Evolutionary conservation across 2,113 vertebrate species (phyloP).

Genomic region (Gadus chalcogrammus): DNA sequence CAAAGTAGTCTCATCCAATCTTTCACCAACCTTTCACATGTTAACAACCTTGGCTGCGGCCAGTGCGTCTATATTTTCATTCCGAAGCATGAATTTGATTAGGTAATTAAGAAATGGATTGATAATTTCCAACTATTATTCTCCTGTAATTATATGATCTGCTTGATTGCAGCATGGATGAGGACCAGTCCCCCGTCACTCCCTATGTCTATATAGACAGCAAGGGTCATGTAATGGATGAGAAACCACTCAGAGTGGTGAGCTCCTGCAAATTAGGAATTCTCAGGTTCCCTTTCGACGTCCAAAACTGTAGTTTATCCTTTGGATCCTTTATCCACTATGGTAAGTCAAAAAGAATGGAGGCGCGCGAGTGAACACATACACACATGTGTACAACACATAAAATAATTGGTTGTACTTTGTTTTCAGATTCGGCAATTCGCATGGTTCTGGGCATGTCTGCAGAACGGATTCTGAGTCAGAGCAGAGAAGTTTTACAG

Average conservation of each 20-base stretch:
- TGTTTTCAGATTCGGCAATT: slow-evolving; percentile 26
- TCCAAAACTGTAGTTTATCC: slow-evolving; percentile 50
- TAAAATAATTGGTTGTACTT: too few species aligned
- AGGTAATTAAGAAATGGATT: too few species aligned
- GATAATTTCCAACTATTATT: too few species aligned
- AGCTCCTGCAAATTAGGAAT: slow-evolving; percentile 44
- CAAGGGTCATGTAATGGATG: slow-evolving; percentile 38
- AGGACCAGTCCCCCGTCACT: slow-evolving; percentile 17
- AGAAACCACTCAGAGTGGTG: slow-evolving; percentile 27
- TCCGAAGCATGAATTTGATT: too few species aligned
- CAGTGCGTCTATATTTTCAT: too few species aligned
- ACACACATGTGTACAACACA: too few species aligned
- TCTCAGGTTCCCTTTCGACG: slow-evolving; percentile 54
- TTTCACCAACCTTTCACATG: too few species aligned
- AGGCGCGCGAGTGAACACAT: too few species aligned
- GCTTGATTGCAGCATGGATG: slow-evolving; percentile 29
- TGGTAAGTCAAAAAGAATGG: slow-evolving; percentile 23
- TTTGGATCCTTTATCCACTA: slow-evolving; percentile 46
- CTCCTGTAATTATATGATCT: too few species aligned
- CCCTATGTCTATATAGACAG: slow-evolving; percentile 41
- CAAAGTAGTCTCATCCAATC: too few species aligned
- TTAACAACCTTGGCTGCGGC: too few species aligned
- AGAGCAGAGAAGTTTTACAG: slow-evolving; percentile 25
- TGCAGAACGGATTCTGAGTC: slow-evolving; percentile 6
- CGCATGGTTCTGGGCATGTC: slow-evolving; percentile 13